These are phyloP conservation scores for Heliconius charithonia DNA, from an alignment of 2,888 invertebrate genomes.

Conservation along the genomic window DNA sequence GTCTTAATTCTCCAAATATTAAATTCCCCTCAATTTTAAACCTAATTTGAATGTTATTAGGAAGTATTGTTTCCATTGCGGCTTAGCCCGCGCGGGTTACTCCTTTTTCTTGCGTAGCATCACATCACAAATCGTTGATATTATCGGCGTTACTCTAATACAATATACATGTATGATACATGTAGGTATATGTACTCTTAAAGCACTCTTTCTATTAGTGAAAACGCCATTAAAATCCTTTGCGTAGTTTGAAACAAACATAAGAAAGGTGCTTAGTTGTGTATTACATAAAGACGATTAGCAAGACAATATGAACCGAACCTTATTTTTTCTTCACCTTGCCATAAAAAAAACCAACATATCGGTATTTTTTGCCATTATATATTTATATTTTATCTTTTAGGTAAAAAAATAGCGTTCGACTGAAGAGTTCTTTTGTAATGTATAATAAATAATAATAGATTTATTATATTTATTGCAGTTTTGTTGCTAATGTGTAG, in stretches of 20 bases:
- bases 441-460: slow-evolving; percentile 47
- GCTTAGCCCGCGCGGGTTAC: too few relatives aligned
- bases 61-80: neutral
- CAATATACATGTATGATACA: too few relatives aligned
- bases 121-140: too few relatives aligned
- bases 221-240: neutral
- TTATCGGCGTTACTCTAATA: too few relatives aligned
- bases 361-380: slow-evolving; percentile 26
- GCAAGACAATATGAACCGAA: neutral
- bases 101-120: too few relatives aligned
- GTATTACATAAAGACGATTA: neutral
- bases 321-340: slow-evolving; percentile 41
- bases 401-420: slow-evolving; percentile 37
- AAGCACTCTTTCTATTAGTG: neutral
- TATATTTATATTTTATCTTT: slow-evolving; percentile 24
- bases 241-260: neutral
- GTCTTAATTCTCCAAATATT: neutral
- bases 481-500: slow-evolving; percentile 57
- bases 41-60: neutral
- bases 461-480: slow-evolving; percentile 57
- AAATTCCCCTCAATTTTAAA: neutral
- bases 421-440: slow-evolving; percentile 54
- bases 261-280: too few relatives aligned
- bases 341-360: slow-evolving; percentile 43
- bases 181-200: neutral